Evolutionary conservation across 2,888 invertebrate species (phyloP).

Genomic region (Sarcophaga variegata): DNA sequence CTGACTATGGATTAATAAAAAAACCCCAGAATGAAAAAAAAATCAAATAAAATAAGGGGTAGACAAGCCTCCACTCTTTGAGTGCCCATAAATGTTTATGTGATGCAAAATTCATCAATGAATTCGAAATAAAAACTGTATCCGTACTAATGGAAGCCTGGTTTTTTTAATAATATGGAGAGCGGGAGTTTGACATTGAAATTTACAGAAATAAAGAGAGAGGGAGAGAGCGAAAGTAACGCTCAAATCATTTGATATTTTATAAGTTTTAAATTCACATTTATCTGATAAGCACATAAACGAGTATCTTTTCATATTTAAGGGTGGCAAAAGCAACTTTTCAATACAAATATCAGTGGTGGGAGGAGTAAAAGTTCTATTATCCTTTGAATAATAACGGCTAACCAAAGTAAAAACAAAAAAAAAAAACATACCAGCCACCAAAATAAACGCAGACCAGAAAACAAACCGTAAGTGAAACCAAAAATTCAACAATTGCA

Average conservation of each 20-base stretch:
- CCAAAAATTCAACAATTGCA: slow-evolving; percentile 65
- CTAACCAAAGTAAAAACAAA: slow-evolving; percentile 59
- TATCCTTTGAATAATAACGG: slow-evolving; percentile 62
- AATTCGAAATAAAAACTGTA: slow-evolving; percentile 9
- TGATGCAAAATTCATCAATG: slow-evolving; percentile 26
- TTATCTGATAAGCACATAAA: not conserved
- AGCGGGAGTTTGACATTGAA: too few relatives aligned
- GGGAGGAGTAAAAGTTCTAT: slow-evolving; percentile 59
- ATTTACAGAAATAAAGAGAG: too few relatives aligned
- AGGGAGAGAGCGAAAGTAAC: too few relatives aligned
- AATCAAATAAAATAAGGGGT: slow-evolving; percentile 9
- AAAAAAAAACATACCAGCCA: slow-evolving; percentile 26
- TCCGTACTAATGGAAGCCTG: not conserved
- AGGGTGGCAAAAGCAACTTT: slow-evolving; percentile 33
- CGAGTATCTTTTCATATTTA: not conserved
- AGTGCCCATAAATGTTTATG: too few relatives aligned
- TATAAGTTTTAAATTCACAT: too few relatives aligned
- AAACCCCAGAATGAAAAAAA: not conserved
- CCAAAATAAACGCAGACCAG: slow-evolving; percentile 48
- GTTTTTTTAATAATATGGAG: too few relatives aligned
- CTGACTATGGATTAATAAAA: too few relatives aligned
- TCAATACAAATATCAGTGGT: slow-evolving; percentile 9
- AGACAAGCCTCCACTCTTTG: not conserved
- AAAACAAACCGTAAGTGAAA: slow-evolving; percentile 67
- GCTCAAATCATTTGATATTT: too few relatives aligned